A percentile compares a stretch with the other conserved stretches of the same genome.
Conservation (phyloP, 2,797 vertebrate genomes). For the Bryconaethiops microstoma region DNA sequence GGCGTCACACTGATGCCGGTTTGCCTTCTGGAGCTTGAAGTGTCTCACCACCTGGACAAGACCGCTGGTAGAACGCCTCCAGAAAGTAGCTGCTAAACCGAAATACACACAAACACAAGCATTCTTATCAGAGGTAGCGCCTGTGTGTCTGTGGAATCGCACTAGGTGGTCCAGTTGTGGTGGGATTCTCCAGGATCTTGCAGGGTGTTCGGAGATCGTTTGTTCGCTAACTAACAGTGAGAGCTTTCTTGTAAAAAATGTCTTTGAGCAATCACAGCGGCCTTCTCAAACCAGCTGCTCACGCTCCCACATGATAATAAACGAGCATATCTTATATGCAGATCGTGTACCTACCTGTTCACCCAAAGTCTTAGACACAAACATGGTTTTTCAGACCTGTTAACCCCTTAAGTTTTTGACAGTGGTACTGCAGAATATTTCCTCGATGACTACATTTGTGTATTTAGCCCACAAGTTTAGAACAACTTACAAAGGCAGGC, state of each 20-base stretch:
- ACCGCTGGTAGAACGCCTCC: constrained; percentile 1
- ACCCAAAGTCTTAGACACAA: not conserved
- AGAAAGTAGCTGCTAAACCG: constrained; percentile 1
- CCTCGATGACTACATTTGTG: no score
- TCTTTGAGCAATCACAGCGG: not conserved
- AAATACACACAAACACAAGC: constrained; percentile 12
- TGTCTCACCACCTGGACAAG: constrained; percentile 70
- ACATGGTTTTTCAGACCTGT: not conserved
- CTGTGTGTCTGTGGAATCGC: not conserved
- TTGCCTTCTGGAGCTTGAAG: constrained; percentile 43
- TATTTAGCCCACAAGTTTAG: not conserved
- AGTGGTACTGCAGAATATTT: not conserved
- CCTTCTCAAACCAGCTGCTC: not conserved
- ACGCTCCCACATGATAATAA: not conserved
- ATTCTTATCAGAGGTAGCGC: not conserved
- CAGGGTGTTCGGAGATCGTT: not conserved
- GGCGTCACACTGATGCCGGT: constrained; percentile 42
- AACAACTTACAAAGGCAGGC: not conserved
- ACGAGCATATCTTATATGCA: not conserved
- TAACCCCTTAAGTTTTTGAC: not conserved
- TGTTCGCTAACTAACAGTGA: not conserved
- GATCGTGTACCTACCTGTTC: not conserved
- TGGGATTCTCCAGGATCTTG: not conserved
- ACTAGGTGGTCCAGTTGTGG: constrained; percentile 1
- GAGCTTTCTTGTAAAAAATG: not conserved